Evolutionary conservation across 2,113 vertebrate genomes (phyloP).

Genomic region (Epinephelus fuscoguttatus): DNA sequence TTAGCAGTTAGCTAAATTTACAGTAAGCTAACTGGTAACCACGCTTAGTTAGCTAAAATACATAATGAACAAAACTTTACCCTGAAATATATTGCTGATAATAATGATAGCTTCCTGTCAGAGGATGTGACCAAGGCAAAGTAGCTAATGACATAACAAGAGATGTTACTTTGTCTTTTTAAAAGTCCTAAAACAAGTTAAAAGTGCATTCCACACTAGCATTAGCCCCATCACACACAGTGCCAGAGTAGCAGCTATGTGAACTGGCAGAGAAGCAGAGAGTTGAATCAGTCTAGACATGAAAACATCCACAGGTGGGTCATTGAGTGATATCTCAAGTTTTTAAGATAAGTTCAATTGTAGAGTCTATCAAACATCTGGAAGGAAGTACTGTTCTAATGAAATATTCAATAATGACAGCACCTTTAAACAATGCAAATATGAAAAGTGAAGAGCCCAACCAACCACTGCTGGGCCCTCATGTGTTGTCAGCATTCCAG

Average conservation of each 20-base stretch:
- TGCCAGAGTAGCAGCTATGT: background rate
- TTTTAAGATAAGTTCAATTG: background rate
- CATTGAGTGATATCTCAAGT: background rate
- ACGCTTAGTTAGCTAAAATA: background rate
- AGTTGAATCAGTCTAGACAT: background rate
- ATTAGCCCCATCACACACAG: background rate
- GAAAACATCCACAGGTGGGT: conserved; percentile 27
- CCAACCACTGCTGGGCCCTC: background rate
- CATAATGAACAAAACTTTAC: background rate
- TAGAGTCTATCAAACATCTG: background rate
- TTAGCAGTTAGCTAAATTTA: background rate
- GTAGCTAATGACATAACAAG: background rate
- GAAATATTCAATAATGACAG: conserved; percentile 16
- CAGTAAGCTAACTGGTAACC: background rate
- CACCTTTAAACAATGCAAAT: background rate
- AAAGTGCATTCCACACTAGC: background rate
- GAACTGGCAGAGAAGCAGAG: background rate
- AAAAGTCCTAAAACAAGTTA: background rate
- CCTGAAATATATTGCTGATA: background rate
- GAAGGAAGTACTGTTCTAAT: background rate
- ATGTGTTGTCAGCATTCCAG: conserved; percentile 69
- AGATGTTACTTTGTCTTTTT: too few species aligned
- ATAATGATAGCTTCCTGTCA: background rate
- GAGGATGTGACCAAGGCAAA: background rate
- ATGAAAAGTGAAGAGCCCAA: conserved; percentile 8